phyloP scores from a whole-genome alignment of 1,140 invertebrate genomes.

The Glossosoma conforme region DNA sequence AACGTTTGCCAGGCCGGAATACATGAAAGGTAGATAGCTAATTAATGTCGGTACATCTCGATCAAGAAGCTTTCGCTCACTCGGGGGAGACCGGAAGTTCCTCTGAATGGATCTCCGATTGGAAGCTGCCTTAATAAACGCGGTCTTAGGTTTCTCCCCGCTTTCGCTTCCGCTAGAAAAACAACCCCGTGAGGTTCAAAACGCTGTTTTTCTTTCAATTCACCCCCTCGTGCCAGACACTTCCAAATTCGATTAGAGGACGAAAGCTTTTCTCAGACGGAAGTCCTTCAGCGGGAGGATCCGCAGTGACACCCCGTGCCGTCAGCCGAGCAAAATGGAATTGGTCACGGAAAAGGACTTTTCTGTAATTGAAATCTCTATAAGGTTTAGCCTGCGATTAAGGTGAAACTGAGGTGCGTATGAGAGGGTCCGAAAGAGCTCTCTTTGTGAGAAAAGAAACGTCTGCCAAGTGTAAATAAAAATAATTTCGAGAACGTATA shows the following conservation, averaged over 20 bases:
- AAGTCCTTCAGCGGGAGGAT: not conserved
- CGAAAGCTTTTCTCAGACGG: not conserved
- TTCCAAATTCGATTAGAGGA: slow-evolving; percentile 27
- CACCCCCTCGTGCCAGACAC: slow-evolving; percentile 11
- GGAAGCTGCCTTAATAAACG: slow-evolving; percentile 26
- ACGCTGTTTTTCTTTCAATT: slow-evolving; percentile 20
- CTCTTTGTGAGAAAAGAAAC: not conserved
- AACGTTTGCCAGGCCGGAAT: too few relatives aligned
- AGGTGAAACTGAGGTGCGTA: not conserved
- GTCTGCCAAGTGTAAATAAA: too few relatives aligned
- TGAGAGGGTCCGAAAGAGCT: not conserved
- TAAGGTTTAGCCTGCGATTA: slow-evolving; percentile 25
- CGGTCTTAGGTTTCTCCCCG: not conserved
- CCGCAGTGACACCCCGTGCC: not conserved
- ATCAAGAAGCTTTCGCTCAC: too few relatives aligned
- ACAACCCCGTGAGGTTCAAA: slow-evolving; percentile 9
- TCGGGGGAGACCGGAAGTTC: not conserved
- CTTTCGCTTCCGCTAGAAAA: not conserved
- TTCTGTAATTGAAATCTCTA: slow-evolving; percentile 27
- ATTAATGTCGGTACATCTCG: too few relatives aligned
- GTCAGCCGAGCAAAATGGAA: slow-evolving; percentile 18
- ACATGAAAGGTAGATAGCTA: too few relatives aligned
- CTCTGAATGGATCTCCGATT: slow-evolving; percentile 22
- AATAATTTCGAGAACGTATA: too few relatives aligned
- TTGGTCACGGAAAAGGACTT: slow-evolving; percentile 27